Evolutionary conservation across 2,888 invertebrate species (phyloP), one percentile per base, ranked within the genome.

Genomic region (Coenonympha glycerion): DNA sequence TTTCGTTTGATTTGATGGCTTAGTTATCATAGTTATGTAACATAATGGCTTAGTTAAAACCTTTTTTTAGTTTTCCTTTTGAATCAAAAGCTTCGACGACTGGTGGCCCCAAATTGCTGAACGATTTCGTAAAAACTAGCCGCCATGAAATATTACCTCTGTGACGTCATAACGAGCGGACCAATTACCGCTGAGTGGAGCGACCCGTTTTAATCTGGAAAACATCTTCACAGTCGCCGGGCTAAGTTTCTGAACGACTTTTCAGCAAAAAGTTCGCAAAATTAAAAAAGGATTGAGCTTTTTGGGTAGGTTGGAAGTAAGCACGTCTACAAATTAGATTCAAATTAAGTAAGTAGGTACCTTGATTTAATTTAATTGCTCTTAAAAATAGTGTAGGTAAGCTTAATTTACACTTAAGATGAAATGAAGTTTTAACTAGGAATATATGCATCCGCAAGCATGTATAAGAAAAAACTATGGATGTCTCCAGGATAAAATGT

Each of bases 151-250:
- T 44, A 44, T 44, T 44, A 44, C 31, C 31, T 31, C n/a, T 16
- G 28, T 44, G 44, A 59, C 54, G 53, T 52, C 58, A 58, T 60
- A 65, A 63, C 62, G 66, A 64, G 64, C 53, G 59, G 57, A 65
- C 66, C 71, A 73, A 73, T 76, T 76, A 76, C 55, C 52, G 65
- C 64, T 62, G 59, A 56, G 66, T 58, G 59, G 67, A 65, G 62
- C 60, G 53, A 50, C 51, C 48, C 37, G 47, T 19, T 50, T 45
- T 40, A 41, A n/a, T 16, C 55, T 47, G 30, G 41, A 51, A 46
- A 53, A 56, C 48, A 51, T 51, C 44, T 47, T 50, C 51, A 41
- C 51, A 49, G 42, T 44, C 50, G 28, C 18, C 34, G 33, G 31
- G 31, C 37, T 19, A 31, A 44, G 44, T 21, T 30, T 28, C 16